phyloP scores from a whole-genome alignment of 2,113 vertebrate genomes.

The Cavia aperea region DNA sequence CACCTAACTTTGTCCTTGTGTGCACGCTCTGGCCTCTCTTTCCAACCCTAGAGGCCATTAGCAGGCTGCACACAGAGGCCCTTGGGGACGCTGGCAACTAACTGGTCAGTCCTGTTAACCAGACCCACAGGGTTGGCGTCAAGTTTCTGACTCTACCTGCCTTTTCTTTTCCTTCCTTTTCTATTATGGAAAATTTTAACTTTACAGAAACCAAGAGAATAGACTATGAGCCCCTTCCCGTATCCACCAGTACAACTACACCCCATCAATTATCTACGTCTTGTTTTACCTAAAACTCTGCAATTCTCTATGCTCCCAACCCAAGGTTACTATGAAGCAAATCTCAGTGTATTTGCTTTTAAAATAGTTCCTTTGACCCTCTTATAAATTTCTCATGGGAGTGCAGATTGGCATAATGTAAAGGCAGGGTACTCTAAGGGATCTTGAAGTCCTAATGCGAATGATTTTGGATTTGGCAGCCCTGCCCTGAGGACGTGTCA shows the following conservation, averaged over 20 bases:
- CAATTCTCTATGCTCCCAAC: not conserved
- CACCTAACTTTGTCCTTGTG: not conserved
- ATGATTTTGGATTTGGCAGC: not conserved
- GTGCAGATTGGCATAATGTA: not conserved
- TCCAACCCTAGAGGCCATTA: not conserved
- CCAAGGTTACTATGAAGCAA: constrained; percentile 2
- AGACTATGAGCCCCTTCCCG: not conserved
- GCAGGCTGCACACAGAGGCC: not conserved
- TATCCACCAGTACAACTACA: not conserved
- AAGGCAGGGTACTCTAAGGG: not conserved
- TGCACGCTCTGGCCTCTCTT: not conserved
- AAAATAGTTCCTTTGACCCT: not conserved
- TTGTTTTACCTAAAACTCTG: not conserved
- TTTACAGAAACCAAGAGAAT: not conserved
- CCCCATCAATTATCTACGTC: not conserved
- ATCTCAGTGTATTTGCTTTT: not conserved
- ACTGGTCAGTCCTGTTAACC: constrained; percentile 32
- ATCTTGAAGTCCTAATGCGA: not conserved
- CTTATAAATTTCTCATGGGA: not conserved
- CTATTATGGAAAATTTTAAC: constrained; percentile 31
- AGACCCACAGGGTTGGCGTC: not conserved
- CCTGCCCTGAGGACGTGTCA: not conserved
- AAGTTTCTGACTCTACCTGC: constrained; percentile 6
- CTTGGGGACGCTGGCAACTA: not conserved
- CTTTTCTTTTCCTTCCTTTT: not conserved